Conservation (phyloP, 2,113 vertebrate species). For the Catharus fuscescens region DNA sequence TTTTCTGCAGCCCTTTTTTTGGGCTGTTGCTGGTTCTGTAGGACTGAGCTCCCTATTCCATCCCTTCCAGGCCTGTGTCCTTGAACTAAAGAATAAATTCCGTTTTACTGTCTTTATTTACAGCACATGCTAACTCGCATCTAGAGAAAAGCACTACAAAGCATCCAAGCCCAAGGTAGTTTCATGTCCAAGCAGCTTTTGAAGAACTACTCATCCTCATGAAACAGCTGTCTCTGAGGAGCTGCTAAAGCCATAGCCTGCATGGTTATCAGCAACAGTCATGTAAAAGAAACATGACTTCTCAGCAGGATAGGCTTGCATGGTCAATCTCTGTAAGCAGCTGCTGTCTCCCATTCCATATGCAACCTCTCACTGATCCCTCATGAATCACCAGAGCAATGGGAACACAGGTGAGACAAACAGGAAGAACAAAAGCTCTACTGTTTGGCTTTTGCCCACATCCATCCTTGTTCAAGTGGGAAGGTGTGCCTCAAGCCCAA, state of each 20-base stretch:
- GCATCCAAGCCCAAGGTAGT: neutral
- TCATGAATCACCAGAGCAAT: neutral
- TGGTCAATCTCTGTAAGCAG: neutral
- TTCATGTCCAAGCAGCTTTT: neutral
- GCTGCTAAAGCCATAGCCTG: neutral
- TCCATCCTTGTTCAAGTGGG: rapidly evolving
- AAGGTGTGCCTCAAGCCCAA: neutral
- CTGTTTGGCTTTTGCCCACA: neutral
- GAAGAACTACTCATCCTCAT: neutral
- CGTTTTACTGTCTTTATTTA: neutral
- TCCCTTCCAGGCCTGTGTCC: neutral
- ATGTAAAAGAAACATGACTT: neutral
- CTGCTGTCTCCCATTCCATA: neutral
- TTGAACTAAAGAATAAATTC: neutral
- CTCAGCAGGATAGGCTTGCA: neutral
- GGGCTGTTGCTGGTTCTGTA: neutral
- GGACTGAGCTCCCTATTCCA: neutral
- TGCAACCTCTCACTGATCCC: neutral
- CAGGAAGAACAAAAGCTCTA: neutral
- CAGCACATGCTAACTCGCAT: neutral
- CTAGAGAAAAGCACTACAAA: neutral
- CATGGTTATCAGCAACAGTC: neutral
- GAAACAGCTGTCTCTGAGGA: neutral
- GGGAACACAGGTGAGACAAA: neutral
- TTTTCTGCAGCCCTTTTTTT: neutral